These are phyloP conservation scores for Pseudococcus viburni DNA, from an alignment of 2,888 invertebrate genomes.

Conservation along the genomic window DNA sequence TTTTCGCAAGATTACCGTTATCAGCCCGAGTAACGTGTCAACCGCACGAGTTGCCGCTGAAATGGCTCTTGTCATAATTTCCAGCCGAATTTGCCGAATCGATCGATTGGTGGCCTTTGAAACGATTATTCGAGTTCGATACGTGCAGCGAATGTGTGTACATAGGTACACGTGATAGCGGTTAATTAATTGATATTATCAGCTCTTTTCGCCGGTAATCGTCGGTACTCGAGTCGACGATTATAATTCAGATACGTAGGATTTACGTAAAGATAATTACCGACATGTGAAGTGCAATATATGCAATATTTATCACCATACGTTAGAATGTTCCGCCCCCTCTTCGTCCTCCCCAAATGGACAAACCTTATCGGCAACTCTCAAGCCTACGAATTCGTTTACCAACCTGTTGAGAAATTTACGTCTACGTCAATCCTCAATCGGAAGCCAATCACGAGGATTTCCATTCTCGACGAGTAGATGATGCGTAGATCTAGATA, in stretches of 20 bases:
- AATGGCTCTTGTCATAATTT: too few relatives aligned
- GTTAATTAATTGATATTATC: background rate
- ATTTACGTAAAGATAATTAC: slow-evolving; percentile 4
- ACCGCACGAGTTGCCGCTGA: too few relatives aligned
- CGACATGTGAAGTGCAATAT: slow-evolving; percentile 12
- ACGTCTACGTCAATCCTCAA: background rate
- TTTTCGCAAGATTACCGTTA: too few relatives aligned
- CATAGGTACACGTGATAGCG: background rate
- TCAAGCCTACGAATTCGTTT: background rate
- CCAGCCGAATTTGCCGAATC: too few relatives aligned
- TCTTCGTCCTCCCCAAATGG: background rate
- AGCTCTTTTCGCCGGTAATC: background rate
- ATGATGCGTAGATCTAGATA: background rate
- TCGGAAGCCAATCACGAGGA: background rate
- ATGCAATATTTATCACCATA: background rate
- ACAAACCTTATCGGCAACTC: too few relatives aligned
- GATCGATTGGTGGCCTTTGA: too few relatives aligned
- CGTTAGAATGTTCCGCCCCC: background rate
- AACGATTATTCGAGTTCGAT: too few relatives aligned
- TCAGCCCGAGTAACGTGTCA: too few relatives aligned
- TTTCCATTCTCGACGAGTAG: background rate
- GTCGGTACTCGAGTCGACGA: background rate
- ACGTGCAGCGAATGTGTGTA: background rate
- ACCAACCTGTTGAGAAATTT: background rate
- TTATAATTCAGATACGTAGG: background rate